These are phyloP conservation scores for Amphiprion percula DNA, from an alignment of 2,113 vertebrate genomes.

Conservation along the genomic window DNA sequence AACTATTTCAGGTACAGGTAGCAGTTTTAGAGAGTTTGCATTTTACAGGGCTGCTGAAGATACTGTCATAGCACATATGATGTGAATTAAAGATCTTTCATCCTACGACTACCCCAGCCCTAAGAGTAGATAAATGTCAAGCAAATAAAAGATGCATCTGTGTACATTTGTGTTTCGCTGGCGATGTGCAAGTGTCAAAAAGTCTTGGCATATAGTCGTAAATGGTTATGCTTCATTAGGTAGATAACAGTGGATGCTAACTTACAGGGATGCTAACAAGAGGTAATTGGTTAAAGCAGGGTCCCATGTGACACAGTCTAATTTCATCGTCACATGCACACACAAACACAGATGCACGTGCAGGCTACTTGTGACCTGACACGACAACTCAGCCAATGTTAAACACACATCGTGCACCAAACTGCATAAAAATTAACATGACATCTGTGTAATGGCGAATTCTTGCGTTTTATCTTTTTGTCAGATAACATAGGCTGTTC, in stretches of 20 bases:
- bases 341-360: conserved; percentile 30
- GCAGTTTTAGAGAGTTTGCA: too few species aligned
- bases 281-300: conserved; percentile 57
- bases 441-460: not conserved
- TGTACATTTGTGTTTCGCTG: too few species aligned
- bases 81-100: too few species aligned
- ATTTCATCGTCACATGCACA: conserved; percentile 32
- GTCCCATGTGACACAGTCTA: conserved; percentile 52
- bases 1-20: too few species aligned
- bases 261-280: conserved; percentile 18
- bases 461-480: not conserved
- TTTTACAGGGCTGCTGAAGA: too few species aligned
- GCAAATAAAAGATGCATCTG: too few species aligned
- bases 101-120: too few species aligned
- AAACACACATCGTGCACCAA: not conserved
- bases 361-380: not conserved
- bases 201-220: conserved; percentile 15
- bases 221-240: conserved; percentile 26
- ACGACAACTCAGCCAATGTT: conserved; percentile 15
- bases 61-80: too few species aligned
- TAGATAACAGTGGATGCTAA: conserved; percentile 10
- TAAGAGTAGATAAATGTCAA: too few species aligned
- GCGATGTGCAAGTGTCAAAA: conserved; percentile 6
- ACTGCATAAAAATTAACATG: not conserved
- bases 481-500: too few species aligned